Evolutionary conservation across 2,888 invertebrate species (phyloP).

Genomic region (Pollenia labialis): DNA sequence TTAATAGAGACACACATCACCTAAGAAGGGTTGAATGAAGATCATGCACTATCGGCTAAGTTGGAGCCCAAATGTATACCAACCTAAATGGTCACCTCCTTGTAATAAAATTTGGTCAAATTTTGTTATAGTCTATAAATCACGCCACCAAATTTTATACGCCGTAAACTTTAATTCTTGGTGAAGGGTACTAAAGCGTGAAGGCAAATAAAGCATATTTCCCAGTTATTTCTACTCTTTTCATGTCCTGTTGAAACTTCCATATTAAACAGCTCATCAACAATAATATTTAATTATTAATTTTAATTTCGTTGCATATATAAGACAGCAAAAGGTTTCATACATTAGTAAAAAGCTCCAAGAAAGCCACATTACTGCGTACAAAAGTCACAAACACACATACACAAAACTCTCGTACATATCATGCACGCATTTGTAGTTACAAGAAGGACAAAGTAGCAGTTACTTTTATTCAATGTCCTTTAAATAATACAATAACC

Average conservation of each 20-base stretch:
- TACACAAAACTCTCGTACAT: background rate
- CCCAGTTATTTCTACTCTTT: background rate
- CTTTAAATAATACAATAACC: background rate
- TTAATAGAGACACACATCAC: too few species aligned
- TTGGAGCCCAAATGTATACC: too few species aligned
- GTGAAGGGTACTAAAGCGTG: too few species aligned
- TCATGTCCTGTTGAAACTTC: background rate
- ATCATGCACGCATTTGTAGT: background rate
- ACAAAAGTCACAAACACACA: conserved; percentile 18
- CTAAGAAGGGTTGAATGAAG: too few species aligned
- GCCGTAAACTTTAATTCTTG: too few species aligned
- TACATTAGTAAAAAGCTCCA: background rate
- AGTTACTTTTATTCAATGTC: background rate
- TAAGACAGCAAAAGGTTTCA: background rate
- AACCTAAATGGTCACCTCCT: too few species aligned
- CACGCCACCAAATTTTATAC: too few species aligned
- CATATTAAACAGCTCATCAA: conserved; percentile 1
- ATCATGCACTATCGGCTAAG: too few species aligned
- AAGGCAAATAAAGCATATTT: too few species aligned
- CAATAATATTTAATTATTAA: conserved; percentile 58
- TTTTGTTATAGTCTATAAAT: too few species aligned
- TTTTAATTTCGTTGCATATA: conserved; percentile 29
- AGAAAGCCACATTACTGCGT: conserved; percentile 28
- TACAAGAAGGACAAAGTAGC: background rate
- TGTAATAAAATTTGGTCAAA: too few species aligned